These are phyloP conservation scores for Scaptomyza cyrtandrae DNA, from an alignment of 2,888 invertebrate genomes.

Conservation along the genomic window DNA sequence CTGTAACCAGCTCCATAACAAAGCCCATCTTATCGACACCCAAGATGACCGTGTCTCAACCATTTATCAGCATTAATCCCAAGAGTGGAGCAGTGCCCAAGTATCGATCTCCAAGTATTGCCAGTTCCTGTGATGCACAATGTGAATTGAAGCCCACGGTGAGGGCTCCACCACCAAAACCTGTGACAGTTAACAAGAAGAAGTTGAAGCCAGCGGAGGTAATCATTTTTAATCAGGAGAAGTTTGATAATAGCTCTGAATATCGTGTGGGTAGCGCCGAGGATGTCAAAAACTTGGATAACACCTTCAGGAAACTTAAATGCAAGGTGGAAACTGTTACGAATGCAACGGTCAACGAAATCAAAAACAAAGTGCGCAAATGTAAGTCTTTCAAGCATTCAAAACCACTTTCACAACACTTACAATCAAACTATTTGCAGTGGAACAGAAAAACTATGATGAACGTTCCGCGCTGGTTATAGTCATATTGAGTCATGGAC, in stretches of 20 bases:
- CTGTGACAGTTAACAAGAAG: constrained; percentile 14
- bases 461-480: constrained; percentile 80
- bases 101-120: constrained; percentile 8
- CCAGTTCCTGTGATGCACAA: constrained; percentile 39
- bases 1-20: constrained; percentile 2
- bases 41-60: background rate
- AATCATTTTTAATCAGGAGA: constrained; percentile 82
- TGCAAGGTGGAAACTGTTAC: constrained; percentile 73
- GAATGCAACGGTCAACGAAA: constrained; percentile 74
- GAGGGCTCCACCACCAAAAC: background rate
- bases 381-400: constrained; percentile 68
- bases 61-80: constrained; percentile 19
- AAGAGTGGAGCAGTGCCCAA: constrained; percentile 38
- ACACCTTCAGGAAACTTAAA: constrained; percentile 73
- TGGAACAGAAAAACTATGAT: constrained; percentile 76
- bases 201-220: constrained; percentile 79
- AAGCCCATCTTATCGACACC: constrained; percentile 26
- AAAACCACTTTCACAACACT: too few relatives aligned
- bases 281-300: constrained; percentile 76
- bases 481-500: constrained; percentile 82
- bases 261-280: constrained; percentile 76
- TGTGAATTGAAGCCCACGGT: constrained; percentile 13
- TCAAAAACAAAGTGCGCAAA: constrained; percentile 71
- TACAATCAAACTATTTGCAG: constrained; percentile 25
- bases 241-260: constrained; percentile 76